A percentile compares a stretch with the other conserved stretches of the same genome.
Conservation (phyloP, 2,888 invertebrate species). For the Helobdella robusta region DNA sequence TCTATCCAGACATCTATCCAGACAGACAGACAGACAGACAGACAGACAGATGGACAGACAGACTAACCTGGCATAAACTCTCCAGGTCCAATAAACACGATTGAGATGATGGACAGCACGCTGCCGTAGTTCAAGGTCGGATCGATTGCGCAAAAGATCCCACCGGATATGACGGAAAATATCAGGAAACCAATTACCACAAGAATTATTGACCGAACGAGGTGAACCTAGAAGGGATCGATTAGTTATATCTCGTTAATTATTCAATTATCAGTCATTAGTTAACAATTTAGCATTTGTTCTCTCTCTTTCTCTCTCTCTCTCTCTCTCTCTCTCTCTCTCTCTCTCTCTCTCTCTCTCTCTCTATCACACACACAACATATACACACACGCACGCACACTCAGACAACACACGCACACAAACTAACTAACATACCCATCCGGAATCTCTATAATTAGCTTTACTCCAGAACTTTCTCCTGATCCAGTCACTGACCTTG, state of each 20-base stretch:
- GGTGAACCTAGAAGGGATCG: not conserved
- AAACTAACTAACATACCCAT: not conserved
- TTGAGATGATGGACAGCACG: slow-evolving; percentile 11
- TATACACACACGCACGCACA: too few relatives aligned
- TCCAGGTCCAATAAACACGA: slow-evolving; percentile 19
- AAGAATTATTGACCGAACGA: not conserved
- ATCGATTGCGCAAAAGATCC: slow-evolving; percentile 15
- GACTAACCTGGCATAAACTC: slow-evolving; percentile 13
- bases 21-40: too few relatives aligned
- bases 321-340: too few relatives aligned
- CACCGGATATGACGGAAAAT: slow-evolving; percentile 6
- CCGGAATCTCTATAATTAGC: not conserved
- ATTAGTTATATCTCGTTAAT: too few relatives aligned
- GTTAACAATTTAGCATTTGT: too few relatives aligned
- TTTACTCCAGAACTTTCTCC: slow-evolving; percentile 15
- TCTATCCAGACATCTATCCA: too few relatives aligned
- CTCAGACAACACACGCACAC: too few relatives aligned
- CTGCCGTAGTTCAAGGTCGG: slow-evolving; percentile 6
- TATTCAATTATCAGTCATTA: too few relatives aligned
- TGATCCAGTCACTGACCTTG: not conserved
- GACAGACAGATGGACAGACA: too few relatives aligned
- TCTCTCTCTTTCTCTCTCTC: too few relatives aligned
- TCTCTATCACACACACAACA: too few relatives aligned
- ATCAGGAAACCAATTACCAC: slow-evolving; percentile 5
- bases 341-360: too few relatives aligned